Conservation (phyloP, 2,888 invertebrate genomes). For the Pogonocherus hispidulus region DNA sequence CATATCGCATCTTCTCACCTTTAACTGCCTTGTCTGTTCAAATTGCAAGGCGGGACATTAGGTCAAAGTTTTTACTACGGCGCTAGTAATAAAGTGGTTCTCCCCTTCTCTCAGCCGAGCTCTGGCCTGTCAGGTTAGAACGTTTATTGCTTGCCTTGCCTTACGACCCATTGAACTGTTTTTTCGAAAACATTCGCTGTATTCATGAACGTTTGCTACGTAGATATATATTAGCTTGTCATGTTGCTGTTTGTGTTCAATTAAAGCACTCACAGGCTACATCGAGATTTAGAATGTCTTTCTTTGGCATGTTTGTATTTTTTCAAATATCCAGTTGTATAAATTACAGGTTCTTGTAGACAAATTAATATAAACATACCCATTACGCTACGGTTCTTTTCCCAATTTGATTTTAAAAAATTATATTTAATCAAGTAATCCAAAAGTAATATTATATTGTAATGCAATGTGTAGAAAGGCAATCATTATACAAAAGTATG, state of each 20-base stretch:
- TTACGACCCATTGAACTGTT: slow-evolving; percentile 4
- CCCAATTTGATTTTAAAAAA: too few relatives aligned
- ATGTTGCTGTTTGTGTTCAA: neutral
- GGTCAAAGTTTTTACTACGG: slow-evolving; percentile 33
- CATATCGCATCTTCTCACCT: slow-evolving; percentile 29
- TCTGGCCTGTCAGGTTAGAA: slow-evolving; percentile 5
- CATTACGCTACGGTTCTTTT: too few relatives aligned
- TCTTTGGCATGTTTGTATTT: too few relatives aligned
- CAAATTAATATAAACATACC: too few relatives aligned
- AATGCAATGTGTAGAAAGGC: too few relatives aligned
- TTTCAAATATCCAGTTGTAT: too few relatives aligned
- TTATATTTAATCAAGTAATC: too few relatives aligned
- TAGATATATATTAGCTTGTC: slow-evolving; percentile 1
- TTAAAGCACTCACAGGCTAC: neutral
- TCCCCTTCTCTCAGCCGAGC: slow-evolving; percentile 13
- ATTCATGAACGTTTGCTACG: neutral
- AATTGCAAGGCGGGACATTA: slow-evolving; percentile 24
- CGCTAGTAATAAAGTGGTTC: slow-evolving; percentile 26
- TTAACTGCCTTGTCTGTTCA: slow-evolving; percentile 27
- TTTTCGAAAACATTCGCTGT: neutral
- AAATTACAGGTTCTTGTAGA: too few relatives aligned
- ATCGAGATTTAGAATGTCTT: neutral
- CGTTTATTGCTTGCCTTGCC: neutral
- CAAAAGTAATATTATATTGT: too few relatives aligned
- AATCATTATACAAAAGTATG: too few relatives aligned